Evolutionary conservation across 2,888 invertebrate species (phyloP).

Genomic region (Portevinia maculata): DNA sequence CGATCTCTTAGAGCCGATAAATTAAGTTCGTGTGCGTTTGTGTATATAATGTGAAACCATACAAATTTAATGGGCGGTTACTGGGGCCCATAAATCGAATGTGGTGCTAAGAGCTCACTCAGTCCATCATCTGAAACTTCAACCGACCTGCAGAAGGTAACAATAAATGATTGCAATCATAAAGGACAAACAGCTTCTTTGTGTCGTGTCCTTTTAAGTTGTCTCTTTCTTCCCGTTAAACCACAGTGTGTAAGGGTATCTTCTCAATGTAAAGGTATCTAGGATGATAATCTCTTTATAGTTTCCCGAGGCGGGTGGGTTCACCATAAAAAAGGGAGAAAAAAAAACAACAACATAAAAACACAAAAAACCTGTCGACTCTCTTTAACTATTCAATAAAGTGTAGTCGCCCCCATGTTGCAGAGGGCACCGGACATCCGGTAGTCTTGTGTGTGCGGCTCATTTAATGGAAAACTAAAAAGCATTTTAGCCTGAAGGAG

Average conservation of each 20-base stretch:
- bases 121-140: neutral
- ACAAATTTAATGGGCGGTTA: conserved; percentile 10
- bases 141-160: conserved; percentile 55
- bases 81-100: conserved; percentile 53
- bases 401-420: conserved; percentile 72
- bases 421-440: conserved; percentile 57
- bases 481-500: conserved; percentile 71
- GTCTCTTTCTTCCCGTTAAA: conserved; percentile 11
- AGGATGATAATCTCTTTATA: conserved; percentile 73
- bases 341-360: conserved; percentile 6
- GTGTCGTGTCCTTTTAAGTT: conserved; percentile 40
- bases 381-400: conserved; percentile 70
- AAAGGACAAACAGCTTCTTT: conserved; percentile 64
- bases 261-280: conserved; percentile 54
- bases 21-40: conserved; percentile 14
- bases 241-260: neutral
- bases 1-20: conserved; percentile 55
- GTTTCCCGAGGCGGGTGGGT: conserved; percentile 55
- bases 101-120: conserved; percentile 42
- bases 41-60: neutral
- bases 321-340: conserved; percentile 46
- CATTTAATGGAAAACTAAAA: conserved; percentile 73
- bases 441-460: conserved; percentile 40
- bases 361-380: neutral
- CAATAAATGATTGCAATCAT: conserved; percentile 69